A percentile compares a stretch with the other conserved stretches of the same genome.
phyloP scores from a whole-genome alignment of 2,113 vertebrate genomes.

The Arvicanthis niloticus region DNA sequence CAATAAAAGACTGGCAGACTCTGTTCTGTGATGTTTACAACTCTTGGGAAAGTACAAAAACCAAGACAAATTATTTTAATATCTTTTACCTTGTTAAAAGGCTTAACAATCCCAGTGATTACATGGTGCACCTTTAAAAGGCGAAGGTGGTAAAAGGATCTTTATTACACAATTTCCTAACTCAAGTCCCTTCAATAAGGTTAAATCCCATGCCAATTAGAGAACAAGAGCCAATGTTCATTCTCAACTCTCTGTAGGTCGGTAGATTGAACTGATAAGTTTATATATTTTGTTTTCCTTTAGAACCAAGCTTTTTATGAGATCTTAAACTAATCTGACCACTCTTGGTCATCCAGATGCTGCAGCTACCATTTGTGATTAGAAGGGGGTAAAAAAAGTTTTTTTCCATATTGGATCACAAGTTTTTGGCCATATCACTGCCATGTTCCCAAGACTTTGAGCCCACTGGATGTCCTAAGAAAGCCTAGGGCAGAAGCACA shows the following conservation, averaged over 20 bases:
- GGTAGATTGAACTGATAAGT: constrained; percentile 26
- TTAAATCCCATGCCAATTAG: constrained; percentile 38
- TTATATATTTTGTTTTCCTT: background rate
- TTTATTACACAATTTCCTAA: constrained; percentile 69
- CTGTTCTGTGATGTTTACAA: constrained; percentile 76
- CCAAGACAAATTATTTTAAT: constrained; percentile 82
- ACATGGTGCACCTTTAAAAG: constrained; percentile 81
- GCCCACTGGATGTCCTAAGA: background rate
- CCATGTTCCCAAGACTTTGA: background rate
- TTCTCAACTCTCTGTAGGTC: background rate
- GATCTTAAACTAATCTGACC: background rate
- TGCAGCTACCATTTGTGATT: background rate
- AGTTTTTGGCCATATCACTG: background rate
- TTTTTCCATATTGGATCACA: background rate
- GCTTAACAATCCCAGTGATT: constrained; percentile 84
- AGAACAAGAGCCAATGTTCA: background rate
- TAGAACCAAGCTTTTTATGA: constrained; percentile 8
- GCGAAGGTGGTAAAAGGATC: constrained; percentile 68
- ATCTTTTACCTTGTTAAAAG: constrained; percentile 85
- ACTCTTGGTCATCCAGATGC: background rate
- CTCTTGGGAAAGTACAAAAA: constrained; percentile 73
- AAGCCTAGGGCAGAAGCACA: background rate
- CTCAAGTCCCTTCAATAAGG: constrained; percentile 43
- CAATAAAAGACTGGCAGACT: constrained; percentile 78
- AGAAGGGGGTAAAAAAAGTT: background rate